Evolutionary conservation across 2,797 vertebrate species (phyloP).

Genomic region (Sardinella longiceps): DNA sequence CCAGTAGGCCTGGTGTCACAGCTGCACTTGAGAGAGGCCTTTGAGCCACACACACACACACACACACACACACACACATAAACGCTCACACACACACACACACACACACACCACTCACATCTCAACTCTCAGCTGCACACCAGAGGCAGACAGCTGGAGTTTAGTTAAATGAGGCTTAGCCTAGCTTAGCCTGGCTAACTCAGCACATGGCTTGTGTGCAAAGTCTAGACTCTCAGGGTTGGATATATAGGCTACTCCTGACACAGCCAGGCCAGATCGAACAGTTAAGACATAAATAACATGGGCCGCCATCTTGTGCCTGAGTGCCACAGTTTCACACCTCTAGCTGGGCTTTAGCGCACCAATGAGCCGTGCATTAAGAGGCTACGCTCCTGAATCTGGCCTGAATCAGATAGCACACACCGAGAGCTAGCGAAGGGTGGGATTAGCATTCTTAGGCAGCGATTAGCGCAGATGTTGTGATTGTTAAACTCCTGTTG

Average conservation of each 20-base stretch:
- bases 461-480: background rate
- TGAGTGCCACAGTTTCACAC: background rate
- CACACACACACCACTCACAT: background rate
- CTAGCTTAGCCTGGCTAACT: background rate
- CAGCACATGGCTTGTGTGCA: background rate
- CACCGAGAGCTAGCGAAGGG: background rate
- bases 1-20: constrained; percentile 4
- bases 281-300: background rate
- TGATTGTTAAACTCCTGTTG: constrained; percentile 16
- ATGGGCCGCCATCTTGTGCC: background rate
- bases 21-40: background rate
- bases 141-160: constrained; percentile 8
- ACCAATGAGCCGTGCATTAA: background rate
- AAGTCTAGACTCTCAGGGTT: background rate
- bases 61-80: background rate
- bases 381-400: background rate
- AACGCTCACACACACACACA: background rate
- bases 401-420: background rate
- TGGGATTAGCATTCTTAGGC: constrained; percentile 5
- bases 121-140: background rate
- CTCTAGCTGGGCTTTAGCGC: background rate
- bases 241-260: background rate
- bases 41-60: background rate
- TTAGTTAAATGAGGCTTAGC: constrained; percentile 10
- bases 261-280: background rate